A percentile compares a stretch with the other conserved stretches of the same genome.
Evolutionary conservation across 2,113 vertebrate species (phyloP).

Genomic region (Pagrus major): DNA sequence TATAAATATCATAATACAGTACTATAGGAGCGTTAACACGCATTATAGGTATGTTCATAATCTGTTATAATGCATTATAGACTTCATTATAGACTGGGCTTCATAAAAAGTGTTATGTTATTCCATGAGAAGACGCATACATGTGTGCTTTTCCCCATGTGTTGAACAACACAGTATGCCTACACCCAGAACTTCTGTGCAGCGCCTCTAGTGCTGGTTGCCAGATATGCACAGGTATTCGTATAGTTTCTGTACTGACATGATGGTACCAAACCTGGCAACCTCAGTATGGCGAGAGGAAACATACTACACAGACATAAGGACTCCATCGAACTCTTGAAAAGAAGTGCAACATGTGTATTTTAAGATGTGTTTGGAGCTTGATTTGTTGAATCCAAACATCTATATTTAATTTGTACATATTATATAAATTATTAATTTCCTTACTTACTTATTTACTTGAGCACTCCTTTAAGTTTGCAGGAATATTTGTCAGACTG

Average conservation of each 20-base stretch:
- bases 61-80: too few species aligned
- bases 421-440: background rate
- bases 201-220: background rate
- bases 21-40: too few species aligned
- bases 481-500: background rate
- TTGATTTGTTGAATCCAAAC: background rate
- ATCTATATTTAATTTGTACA: background rate
- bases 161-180: background rate
- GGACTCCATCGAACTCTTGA: background rate
- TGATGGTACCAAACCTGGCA: background rate
- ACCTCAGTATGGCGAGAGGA: too few species aligned
- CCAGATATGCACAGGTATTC: background rate
- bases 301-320: background rate
- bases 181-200: background rate
- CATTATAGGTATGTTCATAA: too few species aligned
- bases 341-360: background rate
- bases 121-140: too few species aligned
- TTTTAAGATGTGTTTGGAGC: background rate
- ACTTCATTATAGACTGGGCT: too few species aligned
- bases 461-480: background rate
- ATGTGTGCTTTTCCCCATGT: too few species aligned
- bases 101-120: too few species aligned
- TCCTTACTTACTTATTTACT: background rate
- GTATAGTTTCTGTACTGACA: background rate
- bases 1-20: too few species aligned